These are phyloP conservation scores for Drosophila kanapiae DNA, from an alignment of 1,140 invertebrate genomes.

Conservation along the genomic window DNA sequence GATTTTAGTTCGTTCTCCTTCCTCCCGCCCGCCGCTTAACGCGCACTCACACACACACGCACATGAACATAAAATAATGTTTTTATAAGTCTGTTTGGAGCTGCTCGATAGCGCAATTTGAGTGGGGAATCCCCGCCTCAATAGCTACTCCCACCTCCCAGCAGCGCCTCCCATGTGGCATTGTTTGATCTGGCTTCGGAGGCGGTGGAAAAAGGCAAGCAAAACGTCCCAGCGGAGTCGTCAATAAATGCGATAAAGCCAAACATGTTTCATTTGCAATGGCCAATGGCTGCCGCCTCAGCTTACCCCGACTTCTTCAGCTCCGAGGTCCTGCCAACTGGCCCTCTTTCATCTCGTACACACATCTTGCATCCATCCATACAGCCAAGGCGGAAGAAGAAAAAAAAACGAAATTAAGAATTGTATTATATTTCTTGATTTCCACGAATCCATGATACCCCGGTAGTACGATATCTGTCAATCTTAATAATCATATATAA, in stretches of 20 bases:
- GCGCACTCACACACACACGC: slow-evolving; percentile 17
- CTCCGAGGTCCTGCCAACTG: neutral
- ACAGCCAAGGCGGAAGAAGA: neutral
- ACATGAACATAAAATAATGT: slow-evolving; percentile 74
- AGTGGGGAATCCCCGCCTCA: slow-evolving; percentile 12
- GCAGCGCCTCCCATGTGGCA: slow-evolving; percentile 43
- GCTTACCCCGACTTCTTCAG: slow-evolving; percentile 18
- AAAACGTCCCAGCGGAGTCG: slow-evolving; percentile 79
- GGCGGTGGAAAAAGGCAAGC: slow-evolving; percentile 45
- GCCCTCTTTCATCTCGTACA: slow-evolving; percentile 32
- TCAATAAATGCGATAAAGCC: slow-evolving; percentile 83
- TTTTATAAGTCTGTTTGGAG: slow-evolving; percentile 82
- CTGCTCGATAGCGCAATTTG: slow-evolving; percentile 73
- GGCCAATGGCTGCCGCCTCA: slow-evolving; percentile 50
- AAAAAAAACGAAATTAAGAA: slow-evolving; percentile 34
- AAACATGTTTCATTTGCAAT: slow-evolving; percentile 82
- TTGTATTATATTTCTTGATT: slow-evolving; percentile 36
- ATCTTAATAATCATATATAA: slow-evolving; percentile 27
- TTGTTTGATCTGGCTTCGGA: slow-evolving; percentile 74
- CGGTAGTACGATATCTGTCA: slow-evolving; percentile 15
- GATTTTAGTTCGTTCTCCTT: slow-evolving; percentile 57
- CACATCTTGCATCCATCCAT: slow-evolving; percentile 55
- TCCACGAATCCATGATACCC: slow-evolving; percentile 36
- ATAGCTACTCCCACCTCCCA: neutral
- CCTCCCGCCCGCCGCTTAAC: slow-evolving; percentile 4